Evolutionary conservation across 2,113 vertebrate species (phyloP), one percentile per base, ranked within the genome.

Genomic region (Lota lota): DNA sequence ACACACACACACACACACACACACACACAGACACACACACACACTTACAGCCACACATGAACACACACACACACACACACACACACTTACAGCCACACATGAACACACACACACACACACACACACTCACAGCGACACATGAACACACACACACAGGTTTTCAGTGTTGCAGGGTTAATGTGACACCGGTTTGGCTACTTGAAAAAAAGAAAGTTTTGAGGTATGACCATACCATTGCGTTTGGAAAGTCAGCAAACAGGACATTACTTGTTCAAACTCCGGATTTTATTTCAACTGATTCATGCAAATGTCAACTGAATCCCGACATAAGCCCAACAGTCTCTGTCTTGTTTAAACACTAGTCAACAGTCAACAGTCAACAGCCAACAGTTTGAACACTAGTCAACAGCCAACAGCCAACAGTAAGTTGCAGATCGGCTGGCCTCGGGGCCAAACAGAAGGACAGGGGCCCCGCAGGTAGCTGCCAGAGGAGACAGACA

Each of bases 231-330:
- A 74, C 75, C 61, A 57, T 51, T 18, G 50, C 78, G 56, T 2
- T 47, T 67, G 75, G 67, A 79, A 77, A 83, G 69, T 60, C 53
- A 68, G 74, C 72, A 70, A 78, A 85, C 80, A 85, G 69, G 62
- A 64, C 77, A 5, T 20, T 1, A 70, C 65, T 79, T 87, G 81
- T 88, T 79, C 79, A 64, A 28, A 17, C 18, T 69, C 53, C 62
- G 63, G 50, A 75, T 76, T 80, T 61, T 73, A 72, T 57, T 68
- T 82, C 69, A 85, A 81, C 78, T 58, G 61, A 69, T 83, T 85
- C 73, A 86, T 89, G 84, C 79, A 89, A 86, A 89, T 85, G 15
- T 33, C 28, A 64, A 72, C 66, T 64, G 70, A 79, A 86, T 74
- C 75, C 22, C 36, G 62, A 63, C 59, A 20, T 61, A 14, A 66